Percentiles rank a stretch among this genome's conserved stretches.
Evolutionary conservation across 2,888 invertebrate species (phyloP).

Genomic region (Prosapia bicincta): DNA sequence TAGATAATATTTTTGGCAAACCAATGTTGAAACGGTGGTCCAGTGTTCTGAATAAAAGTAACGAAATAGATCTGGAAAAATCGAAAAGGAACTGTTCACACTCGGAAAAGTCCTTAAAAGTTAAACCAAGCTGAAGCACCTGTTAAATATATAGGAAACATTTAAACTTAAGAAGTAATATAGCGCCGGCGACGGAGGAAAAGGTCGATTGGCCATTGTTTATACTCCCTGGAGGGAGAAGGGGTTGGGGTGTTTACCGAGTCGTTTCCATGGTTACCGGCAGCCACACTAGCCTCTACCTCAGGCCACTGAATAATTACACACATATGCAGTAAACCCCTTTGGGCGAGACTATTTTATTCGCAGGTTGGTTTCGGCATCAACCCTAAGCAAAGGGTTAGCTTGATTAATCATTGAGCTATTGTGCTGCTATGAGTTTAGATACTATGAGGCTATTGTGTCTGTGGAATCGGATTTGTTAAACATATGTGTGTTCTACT

Average conservation of each 20-base stretch:
- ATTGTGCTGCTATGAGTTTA: too few species aligned
- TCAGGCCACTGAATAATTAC: not conserved
- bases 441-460: not conserved
- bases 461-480: too few species aligned
- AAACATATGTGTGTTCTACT: too few species aligned
- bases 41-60: too few species aligned
- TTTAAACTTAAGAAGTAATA: not conserved
- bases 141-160: not conserved
- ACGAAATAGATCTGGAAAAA: too few species aligned
- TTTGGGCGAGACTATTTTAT: not conserved
- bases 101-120: not conserved
- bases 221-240: not conserved
- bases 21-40: too few species aligned
- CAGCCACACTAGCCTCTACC: not conserved
- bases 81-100: too few species aligned
- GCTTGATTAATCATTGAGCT: not conserved
- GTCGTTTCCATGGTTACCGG: not conserved
- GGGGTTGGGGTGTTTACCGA: not conserved
- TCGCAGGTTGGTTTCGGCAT: not conserved
- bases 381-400: not conserved
- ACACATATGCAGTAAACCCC: not conserved
- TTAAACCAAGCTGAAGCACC: not conserved
- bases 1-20: too few species aligned
- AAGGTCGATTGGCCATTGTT: conserved; percentile 2
- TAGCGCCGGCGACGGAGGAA: not conserved